Evolutionary conservation across 2,888 invertebrate genomes (phyloP).

Genomic region (Hypomecis atomaria): DNA sequence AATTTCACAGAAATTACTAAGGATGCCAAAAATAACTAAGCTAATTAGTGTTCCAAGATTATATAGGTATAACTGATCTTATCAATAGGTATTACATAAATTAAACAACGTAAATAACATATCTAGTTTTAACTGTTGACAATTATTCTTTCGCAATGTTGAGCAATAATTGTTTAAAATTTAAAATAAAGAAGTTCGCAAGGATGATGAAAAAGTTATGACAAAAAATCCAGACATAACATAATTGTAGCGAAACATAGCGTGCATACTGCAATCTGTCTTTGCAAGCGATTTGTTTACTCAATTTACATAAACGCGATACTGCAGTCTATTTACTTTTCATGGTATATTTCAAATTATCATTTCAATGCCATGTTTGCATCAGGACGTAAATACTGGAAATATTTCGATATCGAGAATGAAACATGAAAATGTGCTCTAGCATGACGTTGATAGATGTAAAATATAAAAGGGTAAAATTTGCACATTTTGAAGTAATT

Average conservation of each 20-base stretch:
- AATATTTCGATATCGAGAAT: not conserved
- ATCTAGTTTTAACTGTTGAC: no score
- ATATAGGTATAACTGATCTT: not conserved
- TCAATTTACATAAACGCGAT: not conserved
- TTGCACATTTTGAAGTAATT: no score
- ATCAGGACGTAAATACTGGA: not conserved
- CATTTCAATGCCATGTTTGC: constrained; percentile 1
- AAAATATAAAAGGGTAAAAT: no score
- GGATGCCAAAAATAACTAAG: not conserved
- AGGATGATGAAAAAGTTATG: not conserved
- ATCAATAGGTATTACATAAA: not conserved
- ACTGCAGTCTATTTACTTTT: not conserved
- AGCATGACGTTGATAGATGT: no score
- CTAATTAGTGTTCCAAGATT: constrained; percentile 1
- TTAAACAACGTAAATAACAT: not conserved
- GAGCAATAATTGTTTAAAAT: no score
- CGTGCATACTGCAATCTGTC: constrained; percentile 14
- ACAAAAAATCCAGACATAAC: no score
- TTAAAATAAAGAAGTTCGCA: no score
- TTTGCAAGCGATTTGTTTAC: not conserved
- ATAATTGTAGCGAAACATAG: not conserved
- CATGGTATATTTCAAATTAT: not conserved
- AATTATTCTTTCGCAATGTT: no score
- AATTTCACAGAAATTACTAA: not conserved
- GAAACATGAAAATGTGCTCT: no score